These are phyloP conservation scores for Gandaritis pyraliata DNA, from an alignment of 2,888 invertebrate genomes.

Conservation along the genomic window DNA sequence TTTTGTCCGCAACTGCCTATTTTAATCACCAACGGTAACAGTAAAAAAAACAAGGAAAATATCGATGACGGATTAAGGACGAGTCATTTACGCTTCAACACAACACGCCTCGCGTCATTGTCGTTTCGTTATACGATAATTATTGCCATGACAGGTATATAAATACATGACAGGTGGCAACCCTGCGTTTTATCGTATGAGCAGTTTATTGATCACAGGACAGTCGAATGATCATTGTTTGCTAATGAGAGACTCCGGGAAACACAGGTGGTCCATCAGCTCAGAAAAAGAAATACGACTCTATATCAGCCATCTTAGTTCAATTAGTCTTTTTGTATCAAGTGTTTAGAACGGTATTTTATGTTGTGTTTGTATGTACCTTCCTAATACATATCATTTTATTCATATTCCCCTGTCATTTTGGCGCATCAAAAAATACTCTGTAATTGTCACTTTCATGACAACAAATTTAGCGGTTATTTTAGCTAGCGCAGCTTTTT, in stretches of 20 bases:
- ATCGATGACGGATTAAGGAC: constrained; percentile 25
- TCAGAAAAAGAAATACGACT: constrained; percentile 61
- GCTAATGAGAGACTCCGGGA: constrained; percentile 70
- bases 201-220: constrained; percentile 65
- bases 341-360: too few relatives aligned
- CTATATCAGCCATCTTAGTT: constrained; percentile 50
- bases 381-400: too few relatives aligned
- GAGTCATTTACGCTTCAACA: constrained; percentile 24
- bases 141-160: constrained; percentile 11
- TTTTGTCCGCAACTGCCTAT: constrained; percentile 21
- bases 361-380: too few relatives aligned
- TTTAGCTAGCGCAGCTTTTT: too few relatives aligned
- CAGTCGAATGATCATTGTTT: constrained; percentile 72
- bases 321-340: constrained; percentile 17
- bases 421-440: too few relatives aligned
- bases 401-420: too few relatives aligned
- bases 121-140: constrained; percentile 24
- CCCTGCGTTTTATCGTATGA: constrained; percentile 54
- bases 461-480: too few relatives aligned
- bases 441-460: too few relatives aligned
- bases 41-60: constrained; percentile 18
- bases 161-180: constrained; percentile 31
- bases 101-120: constrained; percentile 21
- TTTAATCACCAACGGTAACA: constrained; percentile 24
- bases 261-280: constrained; percentile 63